Base-by-base conservation (phyloP, 2,888 invertebrate genomes). In the Trachelus stipa region DNA sequence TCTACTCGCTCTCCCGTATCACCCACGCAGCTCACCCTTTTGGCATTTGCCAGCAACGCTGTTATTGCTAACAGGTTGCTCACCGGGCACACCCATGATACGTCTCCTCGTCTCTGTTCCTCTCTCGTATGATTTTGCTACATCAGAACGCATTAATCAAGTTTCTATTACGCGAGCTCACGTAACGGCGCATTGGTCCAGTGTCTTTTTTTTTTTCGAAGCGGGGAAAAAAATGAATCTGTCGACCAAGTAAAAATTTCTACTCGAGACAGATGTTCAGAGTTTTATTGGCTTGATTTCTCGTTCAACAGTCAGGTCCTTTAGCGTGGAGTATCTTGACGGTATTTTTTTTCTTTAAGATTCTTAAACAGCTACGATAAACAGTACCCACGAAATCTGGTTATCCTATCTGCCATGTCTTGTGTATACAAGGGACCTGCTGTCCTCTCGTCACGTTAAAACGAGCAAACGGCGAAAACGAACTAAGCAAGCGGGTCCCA, bases 131-230 rank as follows among this genome's bases (percentile, higher is more conserved):
- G 23, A 56, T 9, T 56, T 23, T 23, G 12, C 23, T 23, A 56
- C 56, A 56, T 9, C 56, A 23, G 56, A 56, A 56, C 23, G 23
- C 56, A 56, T 56, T 56, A 56, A 56, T 56, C 23, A 56, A 56
- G 56, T 9, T 56, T 23, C 56, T 23, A 56, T 56, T 56, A 56
- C 6, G 15, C 23, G 56, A 23, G 23, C 56, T 56, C 23, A 9
- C 23, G 23, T 56, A 56, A 23, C 15, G 56, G 56, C 9, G 56
- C 77, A 76, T 81, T 77, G 77, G 76, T 78, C 74, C 81, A 56
- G 81, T 80, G 83, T 83, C 79, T 75, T 69, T 71, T 69, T 74
- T 37, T 74, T 23, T 56, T 0, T 31, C 31, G 23, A 56, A 56
- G 9, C 2, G 56, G 15, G 6, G 2, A 56, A 6, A 23, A 23